These are phyloP conservation scores for Clamator glandarius DNA, from an alignment of 2,797 vertebrate genomes.

Conservation along the genomic window DNA sequence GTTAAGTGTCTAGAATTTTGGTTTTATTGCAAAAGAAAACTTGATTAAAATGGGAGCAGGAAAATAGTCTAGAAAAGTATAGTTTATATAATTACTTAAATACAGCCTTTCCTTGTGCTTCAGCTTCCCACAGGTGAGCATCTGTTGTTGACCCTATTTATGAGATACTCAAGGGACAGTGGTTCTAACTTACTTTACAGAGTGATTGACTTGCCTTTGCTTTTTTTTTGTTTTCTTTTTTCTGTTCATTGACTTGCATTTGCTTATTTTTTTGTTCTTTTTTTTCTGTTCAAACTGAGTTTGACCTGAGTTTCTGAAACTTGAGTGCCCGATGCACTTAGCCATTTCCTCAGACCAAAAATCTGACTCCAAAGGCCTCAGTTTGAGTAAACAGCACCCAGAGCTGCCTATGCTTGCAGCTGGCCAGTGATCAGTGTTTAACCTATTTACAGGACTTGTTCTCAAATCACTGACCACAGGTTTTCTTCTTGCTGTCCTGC, in stretches of 20 bases:
- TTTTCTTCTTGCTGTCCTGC: neutral
- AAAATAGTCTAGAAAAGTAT: neutral
- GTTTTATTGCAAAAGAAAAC: neutral
- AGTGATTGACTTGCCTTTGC: neutral
- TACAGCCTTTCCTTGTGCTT: neutral
- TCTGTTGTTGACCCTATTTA: neutral
- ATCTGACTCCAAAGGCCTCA: neutral
- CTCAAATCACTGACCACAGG: neutral
- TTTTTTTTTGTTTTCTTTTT: neutral
- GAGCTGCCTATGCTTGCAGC: neutral
- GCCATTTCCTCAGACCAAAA: neutral
- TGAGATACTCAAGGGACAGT: neutral
- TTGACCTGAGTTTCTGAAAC: neutral
- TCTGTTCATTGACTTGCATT: neutral
- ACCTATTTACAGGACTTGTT: neutral
- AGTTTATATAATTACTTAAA: neutral
- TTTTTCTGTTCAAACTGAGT: neutral
- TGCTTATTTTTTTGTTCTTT: neutral
- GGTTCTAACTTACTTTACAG: neutral
- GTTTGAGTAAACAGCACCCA: neutral
- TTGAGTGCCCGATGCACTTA: neutral
- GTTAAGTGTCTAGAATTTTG: neutral
- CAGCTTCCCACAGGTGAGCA: neutral
- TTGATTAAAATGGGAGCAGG: neutral
- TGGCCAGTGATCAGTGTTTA: neutral